Evolutionary conservation across 2,113 vertebrate genomes (phyloP).

Genomic region (Pelusios castaneus): DNA sequence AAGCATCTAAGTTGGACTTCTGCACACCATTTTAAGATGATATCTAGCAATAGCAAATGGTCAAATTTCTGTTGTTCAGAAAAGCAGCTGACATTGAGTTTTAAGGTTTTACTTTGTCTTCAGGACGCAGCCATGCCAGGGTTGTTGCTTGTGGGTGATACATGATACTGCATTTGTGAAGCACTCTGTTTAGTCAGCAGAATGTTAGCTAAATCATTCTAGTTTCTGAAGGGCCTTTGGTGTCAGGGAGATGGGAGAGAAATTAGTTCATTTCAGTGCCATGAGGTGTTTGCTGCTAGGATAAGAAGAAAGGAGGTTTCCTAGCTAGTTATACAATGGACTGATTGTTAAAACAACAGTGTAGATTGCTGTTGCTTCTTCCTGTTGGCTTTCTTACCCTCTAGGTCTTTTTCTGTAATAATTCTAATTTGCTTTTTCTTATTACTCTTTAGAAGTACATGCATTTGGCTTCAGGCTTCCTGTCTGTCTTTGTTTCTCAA

Average conservation of each 20-base stretch:
- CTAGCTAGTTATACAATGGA: background rate
- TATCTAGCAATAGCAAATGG: constrained; percentile 31
- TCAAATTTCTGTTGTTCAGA: constrained; percentile 21
- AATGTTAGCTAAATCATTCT: constrained; percentile 23
- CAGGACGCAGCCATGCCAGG: background rate
- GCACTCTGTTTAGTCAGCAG: constrained; percentile 66
- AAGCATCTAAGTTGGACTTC: background rate
- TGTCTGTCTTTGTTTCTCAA: background rate
- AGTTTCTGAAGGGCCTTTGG: background rate
- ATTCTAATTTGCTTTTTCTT: background rate
- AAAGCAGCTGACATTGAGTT: constrained; percentile 40
- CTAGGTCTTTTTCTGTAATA: background rate
- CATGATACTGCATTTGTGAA: background rate
- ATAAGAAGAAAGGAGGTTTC: background rate
- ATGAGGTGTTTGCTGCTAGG: accelerated
- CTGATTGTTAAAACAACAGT: background rate
- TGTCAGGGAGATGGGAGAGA: background rate
- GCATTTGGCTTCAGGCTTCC: background rate
- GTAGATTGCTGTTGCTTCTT: background rate
- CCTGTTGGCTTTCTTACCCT: background rate
- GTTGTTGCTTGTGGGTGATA: constrained; percentile 43
- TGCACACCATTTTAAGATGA: background rate
- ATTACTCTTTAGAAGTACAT: background rate
- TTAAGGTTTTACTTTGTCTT: constrained; percentile 53
- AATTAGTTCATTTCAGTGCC: background rate